These are phyloP conservation scores for Sebastes kiyomatsui DNA, from an alignment of 2,797 vertebrate genomes.

Conservation along the genomic window DNA sequence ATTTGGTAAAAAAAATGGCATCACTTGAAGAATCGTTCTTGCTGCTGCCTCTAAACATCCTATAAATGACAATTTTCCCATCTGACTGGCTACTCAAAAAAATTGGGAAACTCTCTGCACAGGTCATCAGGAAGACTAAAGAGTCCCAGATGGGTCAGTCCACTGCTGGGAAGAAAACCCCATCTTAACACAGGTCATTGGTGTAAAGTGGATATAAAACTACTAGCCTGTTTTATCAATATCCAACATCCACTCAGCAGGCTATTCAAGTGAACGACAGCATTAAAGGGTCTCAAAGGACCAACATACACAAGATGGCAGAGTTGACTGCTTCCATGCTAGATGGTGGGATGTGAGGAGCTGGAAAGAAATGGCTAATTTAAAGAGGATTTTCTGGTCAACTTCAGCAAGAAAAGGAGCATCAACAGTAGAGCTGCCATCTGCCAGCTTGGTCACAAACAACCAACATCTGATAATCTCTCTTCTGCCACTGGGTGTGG, in stretches of 20 bases:
- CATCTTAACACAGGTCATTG: neutral
- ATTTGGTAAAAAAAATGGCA: neutral
- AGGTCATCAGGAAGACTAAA: neutral
- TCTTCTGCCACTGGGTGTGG: slow-evolving; percentile 3
- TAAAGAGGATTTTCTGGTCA: slow-evolving; percentile 56
- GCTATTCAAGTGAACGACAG: neutral
- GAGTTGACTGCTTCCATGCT: slow-evolving; percentile 5
- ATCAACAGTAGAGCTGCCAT: slow-evolving; percentile 48
- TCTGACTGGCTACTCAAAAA: neutral
- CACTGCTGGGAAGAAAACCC: neutral
- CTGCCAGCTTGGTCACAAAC: slow-evolving; percentile 46
- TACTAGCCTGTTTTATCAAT: slow-evolving; percentile 12
- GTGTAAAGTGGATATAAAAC: slow-evolving; percentile 2
- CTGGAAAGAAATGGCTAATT: slow-evolving; percentile 15
- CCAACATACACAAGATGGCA: neutral
- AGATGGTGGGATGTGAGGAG: slow-evolving; percentile 8
- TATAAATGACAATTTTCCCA: neutral
- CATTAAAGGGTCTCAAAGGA: slow-evolving; percentile 9
- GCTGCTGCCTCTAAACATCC: neutral
- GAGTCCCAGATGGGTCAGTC: neutral
- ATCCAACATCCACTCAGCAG: neutral
- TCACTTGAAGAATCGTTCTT: neutral
- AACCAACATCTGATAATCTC: slow-evolving; percentile 25
- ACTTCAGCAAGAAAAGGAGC: slow-evolving; percentile 40
- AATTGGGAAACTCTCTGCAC: neutral